Percentiles rank a stretch among this genome's conserved stretches.
Conservation (phyloP, 2,888 invertebrate genomes). For the Lepas anatifera region DNA sequence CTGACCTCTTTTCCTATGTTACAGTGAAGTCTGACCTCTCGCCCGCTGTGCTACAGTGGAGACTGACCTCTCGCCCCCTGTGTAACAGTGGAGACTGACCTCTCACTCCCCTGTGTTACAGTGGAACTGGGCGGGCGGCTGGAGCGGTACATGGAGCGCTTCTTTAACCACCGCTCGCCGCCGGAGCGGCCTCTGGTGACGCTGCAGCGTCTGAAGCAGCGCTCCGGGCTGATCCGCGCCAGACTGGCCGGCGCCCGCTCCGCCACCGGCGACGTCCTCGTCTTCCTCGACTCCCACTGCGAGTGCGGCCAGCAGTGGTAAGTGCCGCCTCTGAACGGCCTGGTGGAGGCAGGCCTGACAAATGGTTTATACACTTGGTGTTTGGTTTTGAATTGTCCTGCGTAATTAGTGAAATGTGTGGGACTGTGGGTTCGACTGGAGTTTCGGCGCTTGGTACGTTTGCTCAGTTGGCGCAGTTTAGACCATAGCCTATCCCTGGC, state of each 20-base stretch:
- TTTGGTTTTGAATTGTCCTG: too few species aligned
- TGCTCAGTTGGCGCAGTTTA: too few species aligned
- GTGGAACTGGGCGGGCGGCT: constrained; percentile 56
- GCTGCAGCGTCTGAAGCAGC: constrained; percentile 57
- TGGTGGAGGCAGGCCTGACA: too few species aligned
- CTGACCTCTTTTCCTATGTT: too few species aligned
- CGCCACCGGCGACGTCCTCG: constrained; percentile 64
- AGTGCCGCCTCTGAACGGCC: too few species aligned
- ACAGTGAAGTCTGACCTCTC: too few species aligned
- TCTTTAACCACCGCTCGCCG: constrained; percentile 31
- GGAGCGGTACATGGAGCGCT: constrained; percentile 53
- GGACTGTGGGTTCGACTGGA: too few species aligned
- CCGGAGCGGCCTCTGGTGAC: constrained; percentile 49
- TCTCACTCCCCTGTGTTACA: constrained; percentile 33
- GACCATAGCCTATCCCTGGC: too few species aligned
- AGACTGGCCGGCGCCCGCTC: constrained; percentile 73
- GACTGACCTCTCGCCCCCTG: not conserved
- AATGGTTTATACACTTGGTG: too few species aligned
- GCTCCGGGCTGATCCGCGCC: constrained; percentile 81
- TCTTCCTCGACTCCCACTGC: constrained; percentile 87
- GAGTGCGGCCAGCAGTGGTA: constrained; percentile 66
- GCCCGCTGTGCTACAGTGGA: too few species aligned
- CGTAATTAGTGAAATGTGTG: too few species aligned
- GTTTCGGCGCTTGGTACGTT: too few species aligned
- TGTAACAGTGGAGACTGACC: not conserved